Conservation (phyloP, 2,797 vertebrate genomes). For the Stomatorhinus walkeri region DNA sequence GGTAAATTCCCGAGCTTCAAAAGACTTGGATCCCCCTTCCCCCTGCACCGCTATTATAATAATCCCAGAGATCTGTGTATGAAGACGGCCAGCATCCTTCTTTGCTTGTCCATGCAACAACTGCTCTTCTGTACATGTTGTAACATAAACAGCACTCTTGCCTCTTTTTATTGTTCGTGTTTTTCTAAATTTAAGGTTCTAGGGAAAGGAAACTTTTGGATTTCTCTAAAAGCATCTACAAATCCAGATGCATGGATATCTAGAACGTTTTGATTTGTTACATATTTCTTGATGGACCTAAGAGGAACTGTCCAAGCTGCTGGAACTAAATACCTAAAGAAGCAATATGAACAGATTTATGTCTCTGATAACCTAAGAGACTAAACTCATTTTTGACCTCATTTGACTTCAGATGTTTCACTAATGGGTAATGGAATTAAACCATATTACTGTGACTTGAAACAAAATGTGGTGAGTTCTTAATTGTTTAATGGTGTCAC, state of each 20-base stretch:
- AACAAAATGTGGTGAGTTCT: not conserved
- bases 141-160: not conserved
- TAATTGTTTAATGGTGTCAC: not conserved
- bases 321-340: not conserved
- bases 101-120: not conserved
- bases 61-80: not conserved
- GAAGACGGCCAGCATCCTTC: slow-evolving; percentile 4
- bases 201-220: not conserved
- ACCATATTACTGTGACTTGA: not conserved
- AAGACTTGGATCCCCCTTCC: not conserved
- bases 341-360: not conserved
- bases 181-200: not conserved
- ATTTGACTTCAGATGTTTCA: not conserved
- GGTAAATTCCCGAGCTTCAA: not conserved
- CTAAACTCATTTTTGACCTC: not conserved
- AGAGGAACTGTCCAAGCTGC: not conserved
- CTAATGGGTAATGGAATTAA: not conserved
- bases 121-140: not conserved
- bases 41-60: not conserved
- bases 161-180: not conserved
- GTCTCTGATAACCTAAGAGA: not conserved
- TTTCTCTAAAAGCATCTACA: slow-evolving; percentile 20
- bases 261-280: slow-evolving; percentile 22
- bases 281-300: slow-evolving; percentile 13
- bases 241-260: slow-evolving; percentile 16